These are phyloP conservation scores for Lanistes nyassanus DNA, from an alignment of 1,140 invertebrate genomes.

Conservation along the genomic window DNA sequence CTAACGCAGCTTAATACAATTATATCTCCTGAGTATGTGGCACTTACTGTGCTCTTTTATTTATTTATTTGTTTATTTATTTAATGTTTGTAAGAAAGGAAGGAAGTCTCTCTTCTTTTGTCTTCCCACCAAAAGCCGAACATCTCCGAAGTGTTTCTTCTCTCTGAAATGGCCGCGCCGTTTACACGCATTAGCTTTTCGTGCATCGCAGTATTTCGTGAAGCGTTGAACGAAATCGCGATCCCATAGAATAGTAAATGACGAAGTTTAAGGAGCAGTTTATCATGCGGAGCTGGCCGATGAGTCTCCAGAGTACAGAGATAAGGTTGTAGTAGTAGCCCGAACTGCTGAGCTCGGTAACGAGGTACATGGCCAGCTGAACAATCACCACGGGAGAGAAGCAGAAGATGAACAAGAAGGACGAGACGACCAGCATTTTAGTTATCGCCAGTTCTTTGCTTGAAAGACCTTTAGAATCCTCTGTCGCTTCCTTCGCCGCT, in stretches of 20 bases:
- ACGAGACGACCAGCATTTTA: slow-evolving; percentile 14
- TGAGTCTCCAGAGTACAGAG: neutral
- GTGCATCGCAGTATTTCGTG: neutral
- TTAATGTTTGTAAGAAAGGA: too few species aligned
- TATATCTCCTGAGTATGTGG: too few species aligned
- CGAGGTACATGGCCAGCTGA: slow-evolving; percentile 7
- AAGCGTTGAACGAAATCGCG: slow-evolving; percentile 4
- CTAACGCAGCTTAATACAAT: too few species aligned
- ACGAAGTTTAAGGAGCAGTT: slow-evolving; percentile 21
- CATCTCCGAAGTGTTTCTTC: too few species aligned
- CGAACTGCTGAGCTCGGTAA: neutral
- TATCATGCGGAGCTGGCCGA: neutral
- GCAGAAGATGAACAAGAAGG: slow-evolving; percentile 22
- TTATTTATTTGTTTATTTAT: too few species aligned
- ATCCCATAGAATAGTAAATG: slow-evolving; percentile 15
- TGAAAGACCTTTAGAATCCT: too few species aligned
- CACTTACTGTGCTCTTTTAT: too few species aligned
- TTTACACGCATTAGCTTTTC: neutral
- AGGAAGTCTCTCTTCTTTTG: too few species aligned
- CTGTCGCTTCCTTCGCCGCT: neutral
- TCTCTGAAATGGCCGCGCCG: too few species aligned
- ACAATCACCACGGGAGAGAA: slow-evolving; percentile 1
- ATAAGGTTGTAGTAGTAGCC: slow-evolving; percentile 3
- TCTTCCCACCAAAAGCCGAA: too few species aligned
- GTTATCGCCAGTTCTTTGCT: slow-evolving; percentile 7